Evolutionary conservation across 1,140 invertebrate species (phyloP), one percentile per base, ranked within the genome.

Genomic region (Drosophila auraria): DNA sequence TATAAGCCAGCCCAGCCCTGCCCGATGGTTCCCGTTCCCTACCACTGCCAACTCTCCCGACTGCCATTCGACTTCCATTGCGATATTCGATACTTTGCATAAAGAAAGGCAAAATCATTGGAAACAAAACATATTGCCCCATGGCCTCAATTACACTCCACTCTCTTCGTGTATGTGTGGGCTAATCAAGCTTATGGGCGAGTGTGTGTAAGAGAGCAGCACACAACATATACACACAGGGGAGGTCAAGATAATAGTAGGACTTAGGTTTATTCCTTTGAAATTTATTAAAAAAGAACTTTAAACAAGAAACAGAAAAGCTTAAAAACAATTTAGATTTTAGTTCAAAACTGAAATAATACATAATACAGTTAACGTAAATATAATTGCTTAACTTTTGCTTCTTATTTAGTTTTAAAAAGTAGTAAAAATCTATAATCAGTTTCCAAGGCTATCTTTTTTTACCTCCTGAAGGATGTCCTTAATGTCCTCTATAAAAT

Each of bases 51-150:
- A 38, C 45, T 38, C 51, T 33, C n/a, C 30, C 25, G 5, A 30
- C n/a, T 56, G 44, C 27, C 36, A 44, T 62, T 44, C 75, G 66
- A 73, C 70, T 87, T 78, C 73, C 86, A 86, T 89, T 90, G 82
- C 73, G 86, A 86, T 91, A 90, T 82, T 90, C 59, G 86, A 90
- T 90, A 90, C 82, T 90, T 90, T 90, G 86, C 75, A 66, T 71
- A 86, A 86, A 89, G 86, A 90, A 89, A 90, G 86, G 86, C 86
- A 90, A 90, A 90, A 90, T 90, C 86, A 90, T 90, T 90, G 82
- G 79, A 72, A 90, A 90, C 86, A 90, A 90, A 90, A 90, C 86
- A 89, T 89, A 86, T 86, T 86, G 86, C 78, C 86, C 75, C 87
- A 90, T 90, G 86, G 86, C 86, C 87, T 90, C 86, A 90, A 90